Evolutionary conservation across 2,888 invertebrate species (phyloP), one percentile per base, ranked within the genome.

Genomic region (Hirtodrosophila duncani): DNA sequence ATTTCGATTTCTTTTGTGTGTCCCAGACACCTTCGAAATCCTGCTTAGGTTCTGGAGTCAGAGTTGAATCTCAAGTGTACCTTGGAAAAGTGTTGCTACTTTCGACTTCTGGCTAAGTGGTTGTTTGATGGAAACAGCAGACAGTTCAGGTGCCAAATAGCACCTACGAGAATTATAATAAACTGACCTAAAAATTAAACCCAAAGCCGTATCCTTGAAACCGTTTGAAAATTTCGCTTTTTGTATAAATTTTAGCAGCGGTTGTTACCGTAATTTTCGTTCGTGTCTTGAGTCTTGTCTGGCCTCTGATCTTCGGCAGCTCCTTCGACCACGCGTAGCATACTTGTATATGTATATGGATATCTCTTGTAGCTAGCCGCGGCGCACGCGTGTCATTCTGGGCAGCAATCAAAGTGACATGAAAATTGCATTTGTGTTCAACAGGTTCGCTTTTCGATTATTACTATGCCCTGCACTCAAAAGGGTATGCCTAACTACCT

Each of bases 361-460:
- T 74, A 79, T 65, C 78, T 68, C 62, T 55, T 36, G 48, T 37
- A 33, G 45, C 53, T 56, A 56, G 60, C 38, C 31, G 18, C 61
- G 72, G 80, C 80, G 72, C 81, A 75, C 75, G 75, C 75, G 75
- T 75, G 75, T 75, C 74, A 75, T 74, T 80, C 77, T 55, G 82
- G 66, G 67, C 74, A 67, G 77, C 78, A 83, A 83, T 83, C 84
- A 82, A 84, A 83, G 84, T 84, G 84, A 82, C 81, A 63, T 69
- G 84, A 83, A 82, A 84, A 82, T 82, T 82, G 81, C 82, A 46
- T 82, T 80, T 65, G 81, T 68, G 75, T 83, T 74, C 78, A 79
- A 81, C 82, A 81, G 81, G 82, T 81, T 81, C 81, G 70, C 51
- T 67, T 57, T 71, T 52, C 51, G 29, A 58, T 42, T 48, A 46